Base-by-base conservation (phyloP, 2,888 invertebrate genomes). In the Holacanthella duospinosa region DNA sequence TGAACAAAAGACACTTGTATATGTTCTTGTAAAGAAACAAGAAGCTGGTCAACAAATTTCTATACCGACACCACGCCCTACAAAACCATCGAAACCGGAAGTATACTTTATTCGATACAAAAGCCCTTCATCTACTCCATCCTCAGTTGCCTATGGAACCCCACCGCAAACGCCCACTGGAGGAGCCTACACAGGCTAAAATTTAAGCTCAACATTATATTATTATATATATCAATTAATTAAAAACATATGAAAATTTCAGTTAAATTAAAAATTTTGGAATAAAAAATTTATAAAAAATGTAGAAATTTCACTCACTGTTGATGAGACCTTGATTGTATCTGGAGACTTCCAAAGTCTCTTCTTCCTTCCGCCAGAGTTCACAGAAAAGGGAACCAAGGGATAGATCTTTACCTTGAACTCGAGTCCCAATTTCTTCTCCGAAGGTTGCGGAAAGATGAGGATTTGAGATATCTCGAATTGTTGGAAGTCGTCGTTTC, bases 91-190 rank as follows among this genome's bases (percentile, higher is more conserved):
- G 77, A 90, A 90, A 81, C 89, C 89, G 64, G 89, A 90, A 80
- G 90, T 90, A 62, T 90, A 90, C 84, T 90, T 90, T 83, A 90
- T 87, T 83, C 84, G 86, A 72, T 87, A 88, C 83, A 86, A 86
- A 80, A 85, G 86, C 66, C 69, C 68, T 28, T 61, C 63, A 43
- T 43, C 48, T 16, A 64, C 61, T 43, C 57, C 54, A 24, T 53
- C 65, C 53, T 60, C 66, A 59, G 61, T 53, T 57, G 36, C 48
- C 4, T 65, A 62, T 55, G 62, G 62, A n/a, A 36, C 29, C n/a
- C 58, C 58, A 29, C 25, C 28, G 6, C 48, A 48, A 21, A 4
- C 48, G n/a, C 29, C 28, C 4, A 16, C 9, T 26, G 55, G 55
- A 28, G 27, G 27, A 24, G 55, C 25, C 4, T 55, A 55, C 55